These are phyloP conservation scores for Clinocottus analis DNA, from an alignment of 2,113 vertebrate species.

Conservation along the genomic window DNA sequence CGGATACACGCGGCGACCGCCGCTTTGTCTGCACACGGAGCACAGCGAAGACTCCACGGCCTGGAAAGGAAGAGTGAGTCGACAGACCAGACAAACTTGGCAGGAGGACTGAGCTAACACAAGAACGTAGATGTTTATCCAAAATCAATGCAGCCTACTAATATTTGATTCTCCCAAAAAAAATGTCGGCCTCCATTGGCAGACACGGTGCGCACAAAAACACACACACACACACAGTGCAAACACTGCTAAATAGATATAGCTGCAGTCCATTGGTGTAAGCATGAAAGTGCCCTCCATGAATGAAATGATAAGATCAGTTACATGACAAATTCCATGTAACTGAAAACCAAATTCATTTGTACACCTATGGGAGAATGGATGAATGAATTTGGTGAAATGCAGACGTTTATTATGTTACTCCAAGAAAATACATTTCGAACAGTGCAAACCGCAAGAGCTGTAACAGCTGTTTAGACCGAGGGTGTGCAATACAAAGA, in stretches of 20 bases:
- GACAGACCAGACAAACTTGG: slow-evolving; percentile 76
- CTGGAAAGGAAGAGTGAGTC: slow-evolving; percentile 68
- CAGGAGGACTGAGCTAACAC: slow-evolving; percentile 61
- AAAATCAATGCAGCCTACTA: slow-evolving; percentile 77
- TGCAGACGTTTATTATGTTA: not conserved
- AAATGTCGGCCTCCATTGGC: slow-evolving; percentile 57
- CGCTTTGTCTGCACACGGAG: slow-evolving; percentile 35
- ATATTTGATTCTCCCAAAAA: slow-evolving; percentile 73
- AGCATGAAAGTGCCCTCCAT: slow-evolving; percentile 1
- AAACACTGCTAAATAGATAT: slow-evolving; percentile 13
- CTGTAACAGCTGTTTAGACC: slow-evolving; percentile 7
- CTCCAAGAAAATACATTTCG: not conserved
- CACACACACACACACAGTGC: slow-evolving; percentile 23
- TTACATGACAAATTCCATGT: slow-evolving; percentile 8
- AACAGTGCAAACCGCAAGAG: not conserved
- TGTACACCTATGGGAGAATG: slow-evolving; percentile 10
- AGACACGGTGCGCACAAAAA: slow-evolving; percentile 16
- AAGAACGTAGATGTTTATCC: slow-evolving; percentile 65
- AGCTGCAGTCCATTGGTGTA: not conserved
- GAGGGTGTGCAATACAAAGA: slow-evolving; percentile 4
- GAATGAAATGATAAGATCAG: slow-evolving; percentile 30
- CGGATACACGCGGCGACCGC: slow-evolving; percentile 20
- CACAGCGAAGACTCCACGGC: slow-evolving; percentile 42
- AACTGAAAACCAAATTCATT: slow-evolving; percentile 9
- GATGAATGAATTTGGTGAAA: slow-evolving; percentile 14